Conservation (phyloP, 1,140 invertebrate genomes). For the Cryptotermes secundus region DNA sequence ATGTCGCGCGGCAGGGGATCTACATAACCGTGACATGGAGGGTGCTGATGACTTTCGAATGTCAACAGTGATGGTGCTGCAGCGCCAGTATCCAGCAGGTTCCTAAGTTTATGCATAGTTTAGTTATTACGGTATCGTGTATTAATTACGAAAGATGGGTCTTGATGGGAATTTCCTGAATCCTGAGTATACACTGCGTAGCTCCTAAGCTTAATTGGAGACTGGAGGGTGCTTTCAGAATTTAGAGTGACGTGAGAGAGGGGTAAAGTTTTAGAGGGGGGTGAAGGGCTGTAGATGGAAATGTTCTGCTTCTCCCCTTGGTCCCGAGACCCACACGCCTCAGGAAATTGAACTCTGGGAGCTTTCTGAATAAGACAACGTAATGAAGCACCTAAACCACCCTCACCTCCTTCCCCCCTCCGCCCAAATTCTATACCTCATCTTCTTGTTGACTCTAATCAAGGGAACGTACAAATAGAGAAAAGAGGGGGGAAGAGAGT, state of each 20-base stretch:
- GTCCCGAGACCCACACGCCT: neutral
- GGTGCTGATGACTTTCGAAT: conserved; percentile 31
- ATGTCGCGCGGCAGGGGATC: conserved; percentile 6
- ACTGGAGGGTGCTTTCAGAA: conserved; percentile 24
- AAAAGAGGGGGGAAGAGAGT: neutral
- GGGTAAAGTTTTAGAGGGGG: neutral
- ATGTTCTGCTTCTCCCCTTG: neutral
- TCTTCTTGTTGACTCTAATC: conserved; percentile 34
- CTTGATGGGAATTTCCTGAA: conserved; percentile 23
- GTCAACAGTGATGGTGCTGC: conserved; percentile 22
- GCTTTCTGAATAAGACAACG: conserved; percentile 28
- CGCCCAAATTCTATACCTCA: conserved; percentile 28
- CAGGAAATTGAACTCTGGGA: conserved; percentile 33
- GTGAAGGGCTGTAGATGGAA: neutral
- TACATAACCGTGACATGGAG: conserved; percentile 9
- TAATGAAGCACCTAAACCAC: conserved; percentile 28
- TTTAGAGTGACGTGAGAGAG: conserved; percentile 28
- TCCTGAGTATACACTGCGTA: conserved; percentile 31
- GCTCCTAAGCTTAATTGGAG: conserved; percentile 33
- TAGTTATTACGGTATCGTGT: conserved; percentile 27
- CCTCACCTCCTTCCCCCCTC: neutral
- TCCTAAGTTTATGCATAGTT: conserved; percentile 30
- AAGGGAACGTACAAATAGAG: conserved; percentile 26
- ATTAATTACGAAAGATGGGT: conserved; percentile 32
- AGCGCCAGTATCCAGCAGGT: neutral